Percentiles rank a stretch among this genome's conserved stretches.
phyloP scores from a whole-genome alignment of 2,888 invertebrate genomes.

The Cyrtodaria siliqua region DNA sequence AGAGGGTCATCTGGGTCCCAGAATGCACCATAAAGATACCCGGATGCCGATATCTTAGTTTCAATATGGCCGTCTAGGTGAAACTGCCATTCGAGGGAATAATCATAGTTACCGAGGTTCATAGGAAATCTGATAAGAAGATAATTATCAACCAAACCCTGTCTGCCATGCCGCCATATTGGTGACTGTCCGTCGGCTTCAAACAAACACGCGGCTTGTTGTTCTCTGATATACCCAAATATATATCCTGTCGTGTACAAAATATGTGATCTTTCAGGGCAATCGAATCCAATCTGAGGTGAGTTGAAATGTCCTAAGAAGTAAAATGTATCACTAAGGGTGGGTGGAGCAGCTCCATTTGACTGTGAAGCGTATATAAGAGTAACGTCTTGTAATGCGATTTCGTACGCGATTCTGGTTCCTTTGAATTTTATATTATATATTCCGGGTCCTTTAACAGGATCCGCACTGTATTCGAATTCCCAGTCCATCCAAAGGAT shows the following conservation, averaged over 20 bases:
- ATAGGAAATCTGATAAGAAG: conserved; percentile 65
- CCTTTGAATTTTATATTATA: conserved; percentile 67
- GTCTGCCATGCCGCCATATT: conserved; percentile 58
- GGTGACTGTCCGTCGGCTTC: conserved; percentile 69
- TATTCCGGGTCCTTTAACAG: conserved; percentile 61
- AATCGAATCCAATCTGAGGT: conserved; percentile 67
- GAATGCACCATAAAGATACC: conserved; percentile 59
- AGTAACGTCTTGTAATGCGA: conserved; percentile 69
- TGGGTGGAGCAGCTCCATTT: conserved; percentile 62
- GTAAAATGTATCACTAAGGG: conserved; percentile 59
- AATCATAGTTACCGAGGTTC: conserved; percentile 73
- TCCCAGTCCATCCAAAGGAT: conserved; percentile 76
- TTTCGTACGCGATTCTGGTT: conserved; percentile 72
- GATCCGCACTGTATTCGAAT: conserved; percentile 64
- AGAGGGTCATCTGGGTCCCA: conserved; percentile 64
- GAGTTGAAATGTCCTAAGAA: conserved; percentile 56
- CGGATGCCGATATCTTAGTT: conserved; percentile 60
- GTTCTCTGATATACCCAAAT: conserved; percentile 19
- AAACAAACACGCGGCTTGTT: conserved; percentile 67
- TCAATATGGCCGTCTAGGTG: conserved; percentile 63
- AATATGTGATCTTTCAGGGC: conserved; percentile 65
- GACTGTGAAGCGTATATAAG: conserved; percentile 67
- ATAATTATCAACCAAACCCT: conserved; percentile 60
- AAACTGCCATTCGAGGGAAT: conserved; percentile 66
- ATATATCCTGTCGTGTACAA: conserved; percentile 40